Conservation (phyloP, 2,797 vertebrate species). For the Rhynchonycteris naso region DNA sequence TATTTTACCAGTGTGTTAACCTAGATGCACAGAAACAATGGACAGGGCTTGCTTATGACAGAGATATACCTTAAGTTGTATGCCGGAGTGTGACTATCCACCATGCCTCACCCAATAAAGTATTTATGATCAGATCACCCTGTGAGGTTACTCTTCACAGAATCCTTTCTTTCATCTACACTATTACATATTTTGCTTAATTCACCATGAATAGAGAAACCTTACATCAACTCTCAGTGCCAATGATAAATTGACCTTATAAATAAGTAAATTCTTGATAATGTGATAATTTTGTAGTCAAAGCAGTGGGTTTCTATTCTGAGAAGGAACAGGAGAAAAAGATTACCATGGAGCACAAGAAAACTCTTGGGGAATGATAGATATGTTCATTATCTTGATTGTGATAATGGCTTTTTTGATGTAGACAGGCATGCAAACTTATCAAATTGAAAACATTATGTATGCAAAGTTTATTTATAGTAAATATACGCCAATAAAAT, state of each 20-base stretch:
- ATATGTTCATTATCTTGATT: background rate
- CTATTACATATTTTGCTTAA: background rate
- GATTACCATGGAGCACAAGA: background rate
- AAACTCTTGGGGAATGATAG: background rate
- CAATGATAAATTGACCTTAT: background rate
- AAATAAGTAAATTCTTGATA: background rate
- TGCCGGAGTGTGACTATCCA: background rate
- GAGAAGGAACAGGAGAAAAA: background rate
- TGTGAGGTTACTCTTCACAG: background rate
- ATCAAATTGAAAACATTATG: background rate
- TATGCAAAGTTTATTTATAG: background rate
- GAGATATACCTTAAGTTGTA: background rate
- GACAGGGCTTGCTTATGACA: background rate
- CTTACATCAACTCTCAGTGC: background rate
- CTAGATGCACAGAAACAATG: background rate
- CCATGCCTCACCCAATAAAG: background rate
- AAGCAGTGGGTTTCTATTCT: background rate
- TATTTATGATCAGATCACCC: background rate
- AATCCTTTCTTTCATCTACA: background rate
- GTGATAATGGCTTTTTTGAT: background rate
- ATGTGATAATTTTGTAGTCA: constrained; percentile 15
- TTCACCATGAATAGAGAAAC: background rate
- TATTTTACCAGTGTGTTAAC: background rate
- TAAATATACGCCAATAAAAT: background rate
- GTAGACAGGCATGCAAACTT: background rate